A percentile compares a stretch with the other conserved stretches of the same genome.
Evolutionary conservation across 2,888 invertebrate species (phyloP).

Genomic region (Netelia fuscicornis): DNA sequence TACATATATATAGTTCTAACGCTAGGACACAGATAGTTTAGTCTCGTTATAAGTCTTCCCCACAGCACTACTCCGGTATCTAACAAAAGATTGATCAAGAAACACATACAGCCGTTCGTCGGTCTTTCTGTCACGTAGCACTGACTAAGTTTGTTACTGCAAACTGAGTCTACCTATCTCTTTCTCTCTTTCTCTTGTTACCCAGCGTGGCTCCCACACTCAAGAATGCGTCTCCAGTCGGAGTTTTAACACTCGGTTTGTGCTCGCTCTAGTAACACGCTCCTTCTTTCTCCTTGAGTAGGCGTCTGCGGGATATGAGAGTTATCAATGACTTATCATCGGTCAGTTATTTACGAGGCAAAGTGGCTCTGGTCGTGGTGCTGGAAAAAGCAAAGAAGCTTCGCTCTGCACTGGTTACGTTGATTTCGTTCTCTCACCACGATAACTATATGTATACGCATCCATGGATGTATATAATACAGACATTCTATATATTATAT

Average conservation of each 20-base stretch:
- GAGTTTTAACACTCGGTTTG: conserved; percentile 52
- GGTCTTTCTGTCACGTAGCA: conserved; percentile 57
- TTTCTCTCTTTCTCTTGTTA: conserved; percentile 43
- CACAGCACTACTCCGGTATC: conserved; percentile 13
- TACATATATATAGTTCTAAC: neutral
- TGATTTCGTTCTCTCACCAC: conserved; percentile 11
- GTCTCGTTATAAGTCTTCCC: conserved; percentile 2
- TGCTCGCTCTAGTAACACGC: conserved; percentile 27
- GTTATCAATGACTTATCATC: conserved; percentile 67
- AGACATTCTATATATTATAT: too few relatives aligned
- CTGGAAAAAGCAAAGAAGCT: conserved; percentile 8
- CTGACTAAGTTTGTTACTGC: conserved; percentile 59
- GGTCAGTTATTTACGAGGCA: conserved; percentile 59
- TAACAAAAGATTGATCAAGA: conserved; percentile 68
- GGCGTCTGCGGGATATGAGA: conserved; percentile 55
- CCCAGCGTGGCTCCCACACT: conserved; percentile 36
- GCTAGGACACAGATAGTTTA: neutral
- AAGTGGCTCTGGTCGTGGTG: conserved; percentile 26
- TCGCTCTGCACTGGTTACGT: conserved; percentile 27
- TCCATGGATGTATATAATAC: neutral
- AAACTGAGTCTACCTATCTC: conserved; percentile 47
- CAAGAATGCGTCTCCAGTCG: conserved; percentile 50
- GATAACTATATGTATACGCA: neutral
- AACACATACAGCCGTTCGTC: conserved; percentile 36
- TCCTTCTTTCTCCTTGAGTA: conserved; percentile 37